Percentiles rank a stretch among this genome's conserved stretches.
phyloP scores from a whole-genome alignment of 2,113 vertebrate genomes.

The Circaetus gallicus region DNA sequence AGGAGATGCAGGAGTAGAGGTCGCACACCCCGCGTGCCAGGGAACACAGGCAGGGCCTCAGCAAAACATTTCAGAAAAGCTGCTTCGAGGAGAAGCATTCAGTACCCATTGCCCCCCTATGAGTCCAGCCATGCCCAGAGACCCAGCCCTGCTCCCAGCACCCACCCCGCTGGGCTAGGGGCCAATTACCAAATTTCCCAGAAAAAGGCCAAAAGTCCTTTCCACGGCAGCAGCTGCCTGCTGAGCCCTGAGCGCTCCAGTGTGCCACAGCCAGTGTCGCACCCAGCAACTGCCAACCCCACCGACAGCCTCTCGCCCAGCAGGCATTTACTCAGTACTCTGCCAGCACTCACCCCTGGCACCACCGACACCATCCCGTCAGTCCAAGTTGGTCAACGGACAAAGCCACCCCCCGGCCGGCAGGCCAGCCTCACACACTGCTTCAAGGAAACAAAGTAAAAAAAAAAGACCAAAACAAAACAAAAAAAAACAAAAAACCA shows the following conservation, averaged over 20 bases:
- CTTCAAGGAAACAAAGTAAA: not conserved
- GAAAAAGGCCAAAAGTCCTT: not conserved
- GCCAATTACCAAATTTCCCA: not conserved
- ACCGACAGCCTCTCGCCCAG: not conserved
- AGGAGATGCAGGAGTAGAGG: not conserved
- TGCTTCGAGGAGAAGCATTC: not conserved
- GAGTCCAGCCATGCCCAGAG: accelerated
- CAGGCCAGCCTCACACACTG: not conserved
- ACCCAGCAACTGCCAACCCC: accelerated
- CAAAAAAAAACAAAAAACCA: too few relatives aligned
- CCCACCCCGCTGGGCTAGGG: not conserved
- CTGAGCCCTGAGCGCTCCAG: accelerated
- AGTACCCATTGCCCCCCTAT: accelerated
- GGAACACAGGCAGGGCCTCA: not conserved
- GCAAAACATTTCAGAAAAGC: not conserved
- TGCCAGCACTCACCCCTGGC: not conserved
- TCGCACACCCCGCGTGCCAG: accelerated
- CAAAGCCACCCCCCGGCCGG: not conserved
- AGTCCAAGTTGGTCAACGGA: not conserved
- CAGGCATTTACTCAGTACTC: not conserved
- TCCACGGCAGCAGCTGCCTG: not conserved
- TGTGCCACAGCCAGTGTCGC: accelerated
- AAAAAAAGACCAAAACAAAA: not conserved
- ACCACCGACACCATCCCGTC: accelerated
- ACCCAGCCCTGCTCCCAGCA: not conserved